Conservation (phyloP, 2,797 vertebrate species). For the Chlorospingus flavigularis region DNA sequence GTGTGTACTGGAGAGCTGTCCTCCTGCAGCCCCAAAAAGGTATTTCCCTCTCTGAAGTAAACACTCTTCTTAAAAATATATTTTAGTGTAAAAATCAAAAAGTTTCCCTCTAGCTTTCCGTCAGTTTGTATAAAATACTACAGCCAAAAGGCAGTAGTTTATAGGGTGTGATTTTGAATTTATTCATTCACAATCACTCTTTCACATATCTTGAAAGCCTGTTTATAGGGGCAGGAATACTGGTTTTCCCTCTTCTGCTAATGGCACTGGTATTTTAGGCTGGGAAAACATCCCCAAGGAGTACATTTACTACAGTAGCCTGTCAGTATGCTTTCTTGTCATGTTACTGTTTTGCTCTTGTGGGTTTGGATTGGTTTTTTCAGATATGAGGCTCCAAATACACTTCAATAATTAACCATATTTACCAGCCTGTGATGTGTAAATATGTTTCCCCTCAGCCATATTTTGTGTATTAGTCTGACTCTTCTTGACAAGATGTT, state of each 20-base stretch:
- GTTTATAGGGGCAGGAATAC: not conserved
- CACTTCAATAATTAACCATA: conserved; percentile 10
- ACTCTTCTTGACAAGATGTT: conserved; percentile 53
- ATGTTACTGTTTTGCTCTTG: not conserved
- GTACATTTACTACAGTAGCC: not conserved
- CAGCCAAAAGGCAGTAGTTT: not conserved
- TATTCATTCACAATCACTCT: not conserved
- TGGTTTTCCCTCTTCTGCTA: not conserved
- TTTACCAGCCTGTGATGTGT: conserved; percentile 1
- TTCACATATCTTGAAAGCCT: not conserved
- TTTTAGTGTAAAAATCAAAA: not conserved
- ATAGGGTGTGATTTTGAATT: not conserved
- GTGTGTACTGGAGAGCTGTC: not conserved
- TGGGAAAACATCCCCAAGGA: not conserved
- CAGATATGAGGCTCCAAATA: not conserved
- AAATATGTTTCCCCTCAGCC: conserved; percentile 44
- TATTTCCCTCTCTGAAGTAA: not conserved
- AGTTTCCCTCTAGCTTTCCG: not conserved
- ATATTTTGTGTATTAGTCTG: conserved; percentile 39
- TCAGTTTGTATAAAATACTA: not conserved
- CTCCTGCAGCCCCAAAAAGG: not conserved
- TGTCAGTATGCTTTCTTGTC: not conserved
- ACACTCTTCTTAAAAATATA: not conserved
- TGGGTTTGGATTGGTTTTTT: not conserved
- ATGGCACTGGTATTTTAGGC: not conserved